Evolutionary conservation across 1,140 invertebrate species (phyloP), one percentile per base, ranked within the genome.

Genomic region (Probaryconus sp.): DNA sequence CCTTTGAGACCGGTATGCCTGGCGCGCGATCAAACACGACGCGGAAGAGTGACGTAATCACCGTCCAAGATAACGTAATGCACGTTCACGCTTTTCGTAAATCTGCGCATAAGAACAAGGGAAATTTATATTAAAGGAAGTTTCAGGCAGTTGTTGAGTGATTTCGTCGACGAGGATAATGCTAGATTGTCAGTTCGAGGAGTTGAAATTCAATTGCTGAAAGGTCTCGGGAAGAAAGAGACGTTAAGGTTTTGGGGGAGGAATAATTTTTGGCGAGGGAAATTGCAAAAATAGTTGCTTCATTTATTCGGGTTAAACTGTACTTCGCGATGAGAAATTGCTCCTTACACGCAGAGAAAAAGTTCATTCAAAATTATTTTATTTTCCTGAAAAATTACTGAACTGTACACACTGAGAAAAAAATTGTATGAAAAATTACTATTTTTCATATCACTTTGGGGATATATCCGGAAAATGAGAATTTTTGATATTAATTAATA

Each of bases 21-120:
- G 40, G 11, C 30, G 28, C 38, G 40, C 48, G 45, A 53, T 65
- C 38, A 47, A 65, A 55, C 45, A 10, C 21, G 58, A 50, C 24
- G 21, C 24, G 28, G 43, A 50, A 53, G 38, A 64, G 18, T 64
- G 60, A 64, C 37, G 50, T 56, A 65, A 65, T 56, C 31, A 21
- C 30, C 35, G 18, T 38, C 51, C 16, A 11, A 30, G 28, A 2
- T 5, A 30, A 30, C 28, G 28, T 30, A 30, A 24, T 26, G n/a
- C 17, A 35, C 18, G 38, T 64, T 64, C 26, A 51, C 60, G 48
- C 37, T 64, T 64, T 64, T 64, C 47, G 48, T 43, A 26, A 13
- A 11, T 56, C 58, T 58, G 48, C 18, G 28, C 63, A 56, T 38
- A 48, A 67, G 17, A 30, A 37, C 14, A 37, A 67, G 31, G 33